Conservation (phyloP, 2,888 invertebrate genomes). For the Campoplex nolae region DNA sequence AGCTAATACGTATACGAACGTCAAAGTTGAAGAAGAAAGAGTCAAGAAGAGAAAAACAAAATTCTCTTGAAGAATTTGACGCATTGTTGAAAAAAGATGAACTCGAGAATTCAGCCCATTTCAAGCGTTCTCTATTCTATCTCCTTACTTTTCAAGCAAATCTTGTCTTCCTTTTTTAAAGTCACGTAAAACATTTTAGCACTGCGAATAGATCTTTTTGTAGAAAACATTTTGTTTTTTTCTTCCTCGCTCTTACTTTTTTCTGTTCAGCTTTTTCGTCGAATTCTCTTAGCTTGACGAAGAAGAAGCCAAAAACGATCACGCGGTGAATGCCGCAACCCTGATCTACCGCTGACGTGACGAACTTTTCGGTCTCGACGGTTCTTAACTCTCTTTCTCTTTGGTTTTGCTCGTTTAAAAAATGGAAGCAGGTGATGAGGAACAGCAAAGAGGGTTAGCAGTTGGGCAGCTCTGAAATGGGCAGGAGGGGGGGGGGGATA, state of each 20-base stretch:
- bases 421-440: conserved; percentile 47
- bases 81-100: conserved; percentile 62
- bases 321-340: conserved; percentile 42
- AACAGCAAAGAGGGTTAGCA: neutral
- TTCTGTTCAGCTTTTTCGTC: conserved; percentile 17
- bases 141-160: conserved; percentile 53
- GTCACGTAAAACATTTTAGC: neutral
- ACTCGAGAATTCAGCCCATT: conserved; percentile 36
- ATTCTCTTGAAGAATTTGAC: conserved; percentile 68
- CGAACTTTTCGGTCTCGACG: conserved; percentile 40
- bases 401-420: neutral
- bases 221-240: neutral
- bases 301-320: conserved; percentile 13
- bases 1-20: neutral
- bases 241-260: neutral
- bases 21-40: conserved; percentile 4
- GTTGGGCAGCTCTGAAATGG: neutral
- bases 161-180: conserved; percentile 5
- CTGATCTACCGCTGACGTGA: conserved; percentile 61
- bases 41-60: conserved; percentile 5
- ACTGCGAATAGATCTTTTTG: conserved; percentile 12
- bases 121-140: conserved; percentile 8
- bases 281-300: conserved; percentile 40
- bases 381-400: conserved; percentile 28
- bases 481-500: neutral